Conservation (phyloP, 1,140 invertebrate genomes). For the Nylanderia fulva region DNA sequence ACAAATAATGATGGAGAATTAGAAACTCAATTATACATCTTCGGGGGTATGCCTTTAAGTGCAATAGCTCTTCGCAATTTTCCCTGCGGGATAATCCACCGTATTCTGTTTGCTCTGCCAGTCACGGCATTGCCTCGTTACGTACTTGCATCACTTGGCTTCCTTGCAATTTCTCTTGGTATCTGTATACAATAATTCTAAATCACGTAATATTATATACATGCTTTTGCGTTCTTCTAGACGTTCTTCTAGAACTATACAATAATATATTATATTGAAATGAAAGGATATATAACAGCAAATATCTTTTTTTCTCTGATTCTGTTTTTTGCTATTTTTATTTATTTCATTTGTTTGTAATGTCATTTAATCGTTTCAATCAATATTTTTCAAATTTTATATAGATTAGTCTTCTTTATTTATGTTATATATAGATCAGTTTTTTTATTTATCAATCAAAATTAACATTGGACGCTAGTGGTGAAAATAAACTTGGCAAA, state of each 20-base stretch:
- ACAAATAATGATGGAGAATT: slow-evolving; percentile 69
- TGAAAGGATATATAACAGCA: neutral
- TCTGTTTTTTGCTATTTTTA: neutral
- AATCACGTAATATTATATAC: neutral
- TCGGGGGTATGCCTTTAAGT: slow-evolving; percentile 31
- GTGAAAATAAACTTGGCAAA: too few species aligned
- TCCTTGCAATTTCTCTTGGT: slow-evolving; percentile 10
- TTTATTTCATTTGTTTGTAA: neutral
- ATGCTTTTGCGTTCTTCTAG: neutral
- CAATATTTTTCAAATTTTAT: neutral
- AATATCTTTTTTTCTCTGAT: neutral
- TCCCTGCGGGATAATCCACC: slow-evolving; percentile 53
- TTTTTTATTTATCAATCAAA: too few species aligned
- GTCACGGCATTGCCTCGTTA: slow-evolving; percentile 46
- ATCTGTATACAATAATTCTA: neutral
- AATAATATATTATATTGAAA: slow-evolving; percentile 17
- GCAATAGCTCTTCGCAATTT: slow-evolving; percentile 55
- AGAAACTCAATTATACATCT: slow-evolving; percentile 72
- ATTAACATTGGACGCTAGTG: too few species aligned
- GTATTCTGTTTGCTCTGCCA: slow-evolving; percentile 42
- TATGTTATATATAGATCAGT: too few species aligned
- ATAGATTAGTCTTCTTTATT: too few species aligned
- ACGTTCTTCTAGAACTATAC: too few species aligned
- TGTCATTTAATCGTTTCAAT: neutral
- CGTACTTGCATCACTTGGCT: neutral